Conservation (phyloP, 2,888 invertebrate genomes). For the Liopterus haemorrhoidalis region DNA sequence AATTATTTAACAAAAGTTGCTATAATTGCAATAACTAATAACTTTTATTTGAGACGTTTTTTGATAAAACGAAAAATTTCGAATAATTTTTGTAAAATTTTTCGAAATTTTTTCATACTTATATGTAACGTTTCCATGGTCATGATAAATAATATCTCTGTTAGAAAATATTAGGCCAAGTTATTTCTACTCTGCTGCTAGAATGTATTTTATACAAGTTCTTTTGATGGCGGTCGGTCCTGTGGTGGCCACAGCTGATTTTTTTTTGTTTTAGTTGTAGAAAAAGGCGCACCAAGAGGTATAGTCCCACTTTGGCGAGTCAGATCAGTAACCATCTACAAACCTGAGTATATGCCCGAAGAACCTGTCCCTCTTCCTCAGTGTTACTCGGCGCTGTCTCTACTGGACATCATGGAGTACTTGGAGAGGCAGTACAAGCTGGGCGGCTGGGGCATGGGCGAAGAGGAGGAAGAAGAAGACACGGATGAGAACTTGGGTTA, state of each 20-base stretch:
- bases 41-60: too few species aligned
- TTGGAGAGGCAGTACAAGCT: slow-evolving; percentile 48
- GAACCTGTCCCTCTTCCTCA: slow-evolving; percentile 62
- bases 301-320: slow-evolving; percentile 61
- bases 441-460: slow-evolving; percentile 41
- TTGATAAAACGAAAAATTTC: too few species aligned
- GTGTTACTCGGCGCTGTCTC: slow-evolving; percentile 57
- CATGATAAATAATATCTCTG: background rate
- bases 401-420: slow-evolving; percentile 46
- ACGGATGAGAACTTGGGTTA: slow-evolving; percentile 31
- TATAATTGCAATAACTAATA: too few species aligned
- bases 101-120: too few species aligned
- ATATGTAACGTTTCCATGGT: too few species aligned
- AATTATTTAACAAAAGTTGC: too few species aligned
- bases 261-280: slow-evolving; percentile 25
- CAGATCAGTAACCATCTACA: slow-evolving; percentile 60
- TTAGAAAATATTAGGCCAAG: slow-evolving; percentile 1
- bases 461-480: slow-evolving; percentile 45
- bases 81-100: too few species aligned
- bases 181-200: too few species aligned
- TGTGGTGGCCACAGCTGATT: too few species aligned
- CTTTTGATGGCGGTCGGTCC: too few species aligned
- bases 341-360: slow-evolving; percentile 63
- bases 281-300: slow-evolving; percentile 40
- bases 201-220: too few species aligned